Percentiles rank a stretch among this genome's conserved stretches.
These are phyloP conservation scores for Danio aesculapii DNA, from an alignment of 2,797 vertebrate species.

Conservation along the genomic window DNA sequence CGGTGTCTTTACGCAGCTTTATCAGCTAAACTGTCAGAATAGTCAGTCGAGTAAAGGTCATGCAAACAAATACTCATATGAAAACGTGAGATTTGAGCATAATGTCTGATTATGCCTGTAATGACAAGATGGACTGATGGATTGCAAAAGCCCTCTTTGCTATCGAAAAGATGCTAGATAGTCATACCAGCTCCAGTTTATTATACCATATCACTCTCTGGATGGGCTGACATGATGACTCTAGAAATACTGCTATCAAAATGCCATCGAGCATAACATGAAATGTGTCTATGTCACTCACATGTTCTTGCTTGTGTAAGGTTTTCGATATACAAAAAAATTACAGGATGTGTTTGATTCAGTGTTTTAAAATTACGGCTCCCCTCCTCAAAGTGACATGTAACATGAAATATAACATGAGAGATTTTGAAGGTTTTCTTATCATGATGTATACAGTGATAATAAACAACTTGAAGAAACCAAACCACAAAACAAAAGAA, in stretches of 20 bases:
- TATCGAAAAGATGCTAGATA: background rate
- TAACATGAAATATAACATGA: background rate
- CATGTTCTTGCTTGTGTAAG: background rate
- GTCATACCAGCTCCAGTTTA: background rate
- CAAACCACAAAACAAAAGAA: no score
- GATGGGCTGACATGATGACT: background rate
- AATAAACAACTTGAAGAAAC: no score
- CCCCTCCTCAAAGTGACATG: background rate
- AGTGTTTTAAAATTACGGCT: background rate
- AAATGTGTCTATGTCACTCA: background rate
- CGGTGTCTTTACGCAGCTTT: conserved; percentile 15
- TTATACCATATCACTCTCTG: background rate
- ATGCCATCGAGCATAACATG: background rate
- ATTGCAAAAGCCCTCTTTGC: background rate
- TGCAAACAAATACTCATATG: background rate
- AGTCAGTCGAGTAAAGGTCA: conserved; percentile 25
- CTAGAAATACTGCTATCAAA: conserved; percentile 12
- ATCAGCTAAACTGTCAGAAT: conserved; percentile 29
- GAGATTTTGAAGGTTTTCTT: background rate
- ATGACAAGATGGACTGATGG: background rate
- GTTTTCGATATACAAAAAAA: conserved; percentile 10
- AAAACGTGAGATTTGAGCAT: background rate
- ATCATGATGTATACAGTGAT: no score
- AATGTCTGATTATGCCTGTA: background rate
- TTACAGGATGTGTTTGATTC: background rate